Evolutionary conservation across 2,113 vertebrate genomes (phyloP), one percentile per base, ranked within the genome.

Genomic region (Fulmarus glacialis): DNA sequence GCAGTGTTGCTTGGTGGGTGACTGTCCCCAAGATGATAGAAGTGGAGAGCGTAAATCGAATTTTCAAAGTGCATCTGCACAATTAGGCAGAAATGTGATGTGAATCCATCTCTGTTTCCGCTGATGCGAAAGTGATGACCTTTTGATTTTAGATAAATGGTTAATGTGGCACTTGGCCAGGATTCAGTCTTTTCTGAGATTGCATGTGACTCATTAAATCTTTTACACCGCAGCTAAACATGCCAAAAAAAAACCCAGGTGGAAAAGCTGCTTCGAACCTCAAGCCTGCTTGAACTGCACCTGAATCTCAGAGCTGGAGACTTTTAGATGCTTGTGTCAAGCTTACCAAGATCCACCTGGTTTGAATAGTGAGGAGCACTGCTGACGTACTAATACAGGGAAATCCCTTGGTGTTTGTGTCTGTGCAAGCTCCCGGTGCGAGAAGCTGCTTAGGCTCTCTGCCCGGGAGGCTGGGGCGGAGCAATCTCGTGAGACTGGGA

Each of bases 101-200:
- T 68, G 93, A 87, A 87, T 82, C 78, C 60, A 47, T 32, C 53
- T 36, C 53, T 40, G 74, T 90, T 92, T 89, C 87, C 4, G 3
- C 38, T 86, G 50, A 96, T 95, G 60, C 1, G 4, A 94, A 94
- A 94, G 91, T 32, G 8, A 77, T 86, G 67, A 75, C 73, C 95
- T 91, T 67, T 63, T 77, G 56, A 92, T 95, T 96, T 93, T 89
- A 91, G 55, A 92, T 90, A 90, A 97, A 96, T 95, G 91, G 66
- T 59, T 63, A 8, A 38, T 23, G 45, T 92, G 93, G 94, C 88
- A 81, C 27, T 56, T 24, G 0, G 89, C 96, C 96, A 96, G 89
- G 72, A 64, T 47, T 89, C 89, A 71, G 63, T 68, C 66, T 92
- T 95, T 96, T 94, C 90, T 82, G 82, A 94, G 74, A 72, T 12